These are phyloP conservation scores for Dicaeum eximium DNA, from an alignment of 2,113 vertebrate genomes.

Conservation along the genomic window DNA sequence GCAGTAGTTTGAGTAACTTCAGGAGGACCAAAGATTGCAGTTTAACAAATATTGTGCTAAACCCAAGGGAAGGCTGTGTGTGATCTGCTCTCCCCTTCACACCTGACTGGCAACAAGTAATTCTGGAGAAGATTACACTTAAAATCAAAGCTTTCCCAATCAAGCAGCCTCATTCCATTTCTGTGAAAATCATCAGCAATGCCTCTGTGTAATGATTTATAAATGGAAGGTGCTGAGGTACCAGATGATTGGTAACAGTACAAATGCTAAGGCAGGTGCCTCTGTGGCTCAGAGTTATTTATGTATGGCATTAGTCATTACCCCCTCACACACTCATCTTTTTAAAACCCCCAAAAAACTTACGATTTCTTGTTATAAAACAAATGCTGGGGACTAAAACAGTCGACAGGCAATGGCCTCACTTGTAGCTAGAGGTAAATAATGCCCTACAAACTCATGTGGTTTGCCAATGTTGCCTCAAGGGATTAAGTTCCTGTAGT, in stretches of 20 bases:
- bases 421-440: not conserved
- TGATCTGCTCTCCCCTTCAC: not conserved
- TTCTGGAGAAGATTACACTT: not conserved
- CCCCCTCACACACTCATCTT: not conserved
- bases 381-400: not conserved
- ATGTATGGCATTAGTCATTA: not conserved
- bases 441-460: not conserved
- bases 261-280: not conserved
- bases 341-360: not conserved
- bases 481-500: not conserved
- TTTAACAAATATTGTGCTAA: not conserved
- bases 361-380: fast-evolving
- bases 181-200: not conserved
- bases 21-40: not conserved
- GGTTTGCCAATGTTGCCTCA: not conserved
- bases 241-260: fast-evolving
- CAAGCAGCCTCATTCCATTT: not conserved
- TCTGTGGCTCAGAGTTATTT: not conserved
- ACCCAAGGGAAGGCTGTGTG: not conserved
- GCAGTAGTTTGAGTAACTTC: not conserved
- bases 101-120: not conserved
- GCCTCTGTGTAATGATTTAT: not conserved
- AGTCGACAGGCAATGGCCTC: not conserved
- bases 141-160: not conserved
- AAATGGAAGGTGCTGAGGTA: not conserved